These are phyloP conservation scores for Apus apus DNA, from an alignment of 2,113 vertebrate genomes.

Conservation along the genomic window DNA sequence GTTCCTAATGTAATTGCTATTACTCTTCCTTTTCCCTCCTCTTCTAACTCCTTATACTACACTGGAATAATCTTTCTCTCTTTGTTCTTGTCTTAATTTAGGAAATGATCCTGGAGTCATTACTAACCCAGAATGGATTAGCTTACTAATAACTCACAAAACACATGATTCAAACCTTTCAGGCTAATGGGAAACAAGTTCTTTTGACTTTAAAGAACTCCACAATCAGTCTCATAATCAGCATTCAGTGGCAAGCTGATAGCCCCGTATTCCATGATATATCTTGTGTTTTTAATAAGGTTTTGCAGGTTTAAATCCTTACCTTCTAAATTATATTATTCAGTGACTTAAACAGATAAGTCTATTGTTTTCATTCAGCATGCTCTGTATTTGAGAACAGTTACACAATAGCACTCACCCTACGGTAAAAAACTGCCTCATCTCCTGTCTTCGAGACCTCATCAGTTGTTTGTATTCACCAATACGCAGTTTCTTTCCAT, in stretches of 20 bases:
- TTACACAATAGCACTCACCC: constrained; percentile 81
- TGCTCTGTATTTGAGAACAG: constrained; percentile 5
- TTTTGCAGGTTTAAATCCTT: background rate
- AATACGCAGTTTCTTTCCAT: constrained; percentile 97
- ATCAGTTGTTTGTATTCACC: constrained; percentile 99
- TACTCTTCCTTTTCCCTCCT: background rate
- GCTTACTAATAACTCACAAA: constrained; percentile 16
- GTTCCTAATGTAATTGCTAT: background rate
- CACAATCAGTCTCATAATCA: background rate
- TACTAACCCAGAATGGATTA: constrained; percentile 1
- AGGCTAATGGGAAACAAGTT: constrained; percentile 20
- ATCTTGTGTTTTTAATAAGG: background rate
- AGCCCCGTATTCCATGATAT: background rate
- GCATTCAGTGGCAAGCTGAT: background rate
- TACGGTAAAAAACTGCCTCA: constrained; percentile 99
- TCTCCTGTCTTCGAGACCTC: constrained; percentile 97
- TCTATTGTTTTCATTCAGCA: background rate
- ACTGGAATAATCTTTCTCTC: background rate
- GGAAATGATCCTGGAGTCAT: background rate
- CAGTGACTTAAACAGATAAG: constrained; percentile 23
- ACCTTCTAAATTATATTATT: background rate
- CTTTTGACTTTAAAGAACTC: constrained; percentile 21
- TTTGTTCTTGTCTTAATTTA: constrained; percentile 29
- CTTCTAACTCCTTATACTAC: background rate
- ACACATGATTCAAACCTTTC: constrained; percentile 2